phyloP scores from a whole-genome alignment of 2,113 vertebrate genomes.

The Hippocampus zosterae region DNA sequence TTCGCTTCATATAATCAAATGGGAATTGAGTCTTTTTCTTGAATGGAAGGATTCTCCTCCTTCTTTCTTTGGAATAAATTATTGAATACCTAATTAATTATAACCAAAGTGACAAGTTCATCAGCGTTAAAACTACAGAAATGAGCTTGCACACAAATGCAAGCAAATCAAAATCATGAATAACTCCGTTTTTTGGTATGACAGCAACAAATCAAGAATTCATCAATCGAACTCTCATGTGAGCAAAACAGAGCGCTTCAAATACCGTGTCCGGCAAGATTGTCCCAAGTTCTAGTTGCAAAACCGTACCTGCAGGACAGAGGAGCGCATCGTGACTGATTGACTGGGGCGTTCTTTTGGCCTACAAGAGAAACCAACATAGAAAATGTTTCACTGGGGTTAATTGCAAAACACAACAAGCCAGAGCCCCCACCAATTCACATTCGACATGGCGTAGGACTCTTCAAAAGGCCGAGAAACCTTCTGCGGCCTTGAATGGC shows the following conservation, averaged over 20 bases:
- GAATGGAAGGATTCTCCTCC: neutral
- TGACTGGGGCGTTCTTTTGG: slow-evolving; percentile 68
- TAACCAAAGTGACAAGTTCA: neutral
- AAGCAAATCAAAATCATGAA: neutral
- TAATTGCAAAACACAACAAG: too few species aligned
- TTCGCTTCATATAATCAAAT: neutral
- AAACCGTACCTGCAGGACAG: slow-evolving; percentile 64
- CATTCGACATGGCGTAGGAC: too few species aligned
- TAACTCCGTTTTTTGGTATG: neutral
- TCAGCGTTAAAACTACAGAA: neutral
- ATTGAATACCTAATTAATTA: neutral
- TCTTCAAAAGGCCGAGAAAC: too few species aligned
- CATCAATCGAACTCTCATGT: neutral
- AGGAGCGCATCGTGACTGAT: slow-evolving; percentile 64
- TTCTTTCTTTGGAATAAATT: neutral
- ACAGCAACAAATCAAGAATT: neutral
- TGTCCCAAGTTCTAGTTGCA: neutral
- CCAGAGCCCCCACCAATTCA: too few species aligned
- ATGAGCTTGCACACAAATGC: neutral
- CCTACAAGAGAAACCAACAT: slow-evolving; percentile 41
- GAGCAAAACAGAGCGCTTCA: neutral
- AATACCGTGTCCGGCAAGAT: neutral
- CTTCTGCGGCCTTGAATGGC: too few species aligned
- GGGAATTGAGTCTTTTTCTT: neutral
- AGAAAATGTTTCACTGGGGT: neutral